Evolutionary conservation across 2,797 vertebrate genomes (phyloP).

Genomic region (Hydrolagus colliei): DNA sequence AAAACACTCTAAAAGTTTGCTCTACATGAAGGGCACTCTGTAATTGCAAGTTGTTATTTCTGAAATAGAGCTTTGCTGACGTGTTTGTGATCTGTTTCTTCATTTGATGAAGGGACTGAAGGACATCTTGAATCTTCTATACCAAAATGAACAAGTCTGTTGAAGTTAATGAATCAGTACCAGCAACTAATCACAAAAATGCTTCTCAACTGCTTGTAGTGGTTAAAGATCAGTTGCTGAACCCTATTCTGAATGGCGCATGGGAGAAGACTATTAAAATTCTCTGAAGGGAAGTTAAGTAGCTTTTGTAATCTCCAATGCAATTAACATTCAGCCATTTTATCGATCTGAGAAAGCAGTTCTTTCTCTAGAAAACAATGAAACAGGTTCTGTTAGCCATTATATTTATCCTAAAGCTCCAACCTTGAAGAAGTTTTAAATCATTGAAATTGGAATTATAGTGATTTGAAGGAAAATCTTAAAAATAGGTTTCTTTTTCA

Average conservation of each 20-base stretch:
- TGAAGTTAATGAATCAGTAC: neutral
- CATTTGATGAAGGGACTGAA: no score
- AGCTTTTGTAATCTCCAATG: constrained; percentile 2
- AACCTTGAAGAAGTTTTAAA: neutral
- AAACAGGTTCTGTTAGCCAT: neutral
- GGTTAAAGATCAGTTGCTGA: neutral
- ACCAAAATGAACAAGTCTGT: neutral
- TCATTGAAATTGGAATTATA: neutral
- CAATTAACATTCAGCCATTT: neutral
- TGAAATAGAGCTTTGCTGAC: no score
- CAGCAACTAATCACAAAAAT: neutral
- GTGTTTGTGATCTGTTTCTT: no score
- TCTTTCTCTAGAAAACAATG: neutral
- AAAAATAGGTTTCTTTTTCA: neutral
- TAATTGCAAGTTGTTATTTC: no score
- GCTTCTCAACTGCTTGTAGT: neutral
- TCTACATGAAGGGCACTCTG: no score
- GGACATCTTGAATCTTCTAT: neutral
- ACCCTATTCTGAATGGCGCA: neutral
- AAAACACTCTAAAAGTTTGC: no score
- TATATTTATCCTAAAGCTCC: neutral
- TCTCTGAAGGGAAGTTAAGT: constrained; percentile 15
- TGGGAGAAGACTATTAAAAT: constrained; percentile 1
- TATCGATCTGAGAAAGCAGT: neutral
- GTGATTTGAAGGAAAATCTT: neutral